phyloP scores from a whole-genome alignment of 1,140 invertebrate species.

The Bombus waltoni region DNA sequence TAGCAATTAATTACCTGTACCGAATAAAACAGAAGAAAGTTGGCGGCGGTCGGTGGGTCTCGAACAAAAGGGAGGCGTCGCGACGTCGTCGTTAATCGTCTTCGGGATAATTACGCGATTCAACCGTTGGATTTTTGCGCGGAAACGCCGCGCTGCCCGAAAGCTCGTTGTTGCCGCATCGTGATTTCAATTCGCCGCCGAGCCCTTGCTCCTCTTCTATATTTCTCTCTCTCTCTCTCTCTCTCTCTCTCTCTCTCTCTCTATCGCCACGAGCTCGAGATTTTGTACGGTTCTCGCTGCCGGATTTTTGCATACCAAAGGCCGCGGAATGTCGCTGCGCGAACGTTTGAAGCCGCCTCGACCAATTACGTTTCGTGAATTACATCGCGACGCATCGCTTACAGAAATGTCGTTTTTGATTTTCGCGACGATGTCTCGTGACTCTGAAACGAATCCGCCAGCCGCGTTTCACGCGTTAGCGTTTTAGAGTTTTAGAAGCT shows the following conservation, averaged over 20 bases:
- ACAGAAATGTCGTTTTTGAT: not conserved
- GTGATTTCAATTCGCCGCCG: constrained; percentile 17
- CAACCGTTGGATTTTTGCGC: constrained; percentile 17
- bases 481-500: not conserved
- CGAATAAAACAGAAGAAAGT: constrained; percentile 2
- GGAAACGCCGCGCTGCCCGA: constrained; percentile 10
- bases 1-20: constrained; percentile 4
- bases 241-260: not conserved
- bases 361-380: constrained; percentile 59
- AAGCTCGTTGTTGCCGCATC: constrained; percentile 9
- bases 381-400: constrained; percentile 3
- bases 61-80: constrained; percentile 25
- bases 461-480: not conserved
- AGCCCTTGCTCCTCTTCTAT: not conserved
- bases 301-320: constrained; percentile 64
- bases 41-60: not conserved
- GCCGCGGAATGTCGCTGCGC: constrained; percentile 53
- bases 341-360: constrained; percentile 63
- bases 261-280: not conserved
- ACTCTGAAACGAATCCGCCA: not conserved
- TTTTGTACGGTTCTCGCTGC: not conserved
- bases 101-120: constrained; percentile 35
- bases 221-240: not conserved
- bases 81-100: constrained; percentile 36
- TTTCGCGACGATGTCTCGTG: not conserved